Conservation (phyloP, 1,140 invertebrate species). For the Elymnias hypermnestra region DNA sequence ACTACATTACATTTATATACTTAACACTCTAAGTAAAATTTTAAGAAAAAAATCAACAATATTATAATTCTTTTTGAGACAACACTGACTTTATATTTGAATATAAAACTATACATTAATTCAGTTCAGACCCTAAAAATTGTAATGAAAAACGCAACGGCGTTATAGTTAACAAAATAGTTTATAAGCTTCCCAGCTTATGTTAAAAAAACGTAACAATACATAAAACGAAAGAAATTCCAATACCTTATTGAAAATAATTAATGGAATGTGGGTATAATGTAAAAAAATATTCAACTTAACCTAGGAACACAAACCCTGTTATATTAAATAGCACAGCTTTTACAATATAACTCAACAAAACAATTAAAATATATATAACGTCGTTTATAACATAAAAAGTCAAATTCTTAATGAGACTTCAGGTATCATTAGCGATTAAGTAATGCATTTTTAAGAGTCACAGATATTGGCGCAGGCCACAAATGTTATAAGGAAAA, state of each 20-base stretch:
- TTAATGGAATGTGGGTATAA: conserved; percentile 1
- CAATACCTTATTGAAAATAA: not conserved
- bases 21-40: conserved; percentile 7
- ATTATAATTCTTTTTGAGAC: not conserved
- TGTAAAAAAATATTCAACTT: not conserved
- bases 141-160: not conserved
- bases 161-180: no score
- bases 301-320: conserved; percentile 5
- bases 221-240: not conserved
- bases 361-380: no score
- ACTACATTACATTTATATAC: conserved; percentile 1
- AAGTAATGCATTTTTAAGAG: no score
- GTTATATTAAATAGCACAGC: conserved; percentile 32
- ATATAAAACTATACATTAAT: not conserved
- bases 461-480: no score
- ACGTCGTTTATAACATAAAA: no score
- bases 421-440: no score
- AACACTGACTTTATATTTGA: not conserved
- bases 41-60: conserved; percentile 12
- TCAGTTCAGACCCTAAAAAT: not conserved
- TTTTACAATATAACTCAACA: conserved; percentile 42
- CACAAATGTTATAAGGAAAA: no score
- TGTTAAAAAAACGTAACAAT: no score
- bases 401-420: no score
- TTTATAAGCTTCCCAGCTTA: no score